phyloP scores from a whole-genome alignment of 2,888 invertebrate genomes.

The Eupithecia centaureata region DNA sequence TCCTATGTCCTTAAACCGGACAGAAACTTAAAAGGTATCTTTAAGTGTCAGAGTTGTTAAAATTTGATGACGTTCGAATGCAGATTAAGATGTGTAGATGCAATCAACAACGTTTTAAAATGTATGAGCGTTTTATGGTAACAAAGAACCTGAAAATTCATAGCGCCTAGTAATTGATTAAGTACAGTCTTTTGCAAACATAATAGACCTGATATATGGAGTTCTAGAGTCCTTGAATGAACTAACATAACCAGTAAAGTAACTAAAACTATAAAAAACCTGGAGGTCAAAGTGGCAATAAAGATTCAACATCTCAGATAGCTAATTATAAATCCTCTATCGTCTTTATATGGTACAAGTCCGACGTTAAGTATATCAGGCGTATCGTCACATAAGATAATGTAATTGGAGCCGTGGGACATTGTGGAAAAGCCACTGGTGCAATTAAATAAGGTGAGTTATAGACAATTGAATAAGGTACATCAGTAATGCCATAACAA shows the following conservation, averaged over 20 bases:
- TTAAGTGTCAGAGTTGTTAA: no score
- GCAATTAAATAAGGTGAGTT: background rate
- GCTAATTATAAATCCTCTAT: background rate
- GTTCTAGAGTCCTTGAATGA: background rate
- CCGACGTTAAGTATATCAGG: background rate
- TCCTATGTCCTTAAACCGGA: background rate
- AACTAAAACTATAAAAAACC: constrained; percentile 1
- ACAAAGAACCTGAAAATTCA: background rate
- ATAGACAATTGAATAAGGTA: background rate
- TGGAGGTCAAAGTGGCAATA: background rate
- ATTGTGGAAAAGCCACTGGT: background rate
- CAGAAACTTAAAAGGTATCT: background rate
- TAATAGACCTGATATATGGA: background rate
- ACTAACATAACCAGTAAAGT: background rate
- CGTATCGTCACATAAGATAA: background rate
- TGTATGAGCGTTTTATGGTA: background rate
- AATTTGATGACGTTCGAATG: background rate
- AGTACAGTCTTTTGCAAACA: no score
- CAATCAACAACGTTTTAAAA: background rate
- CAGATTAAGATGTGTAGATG: background rate
- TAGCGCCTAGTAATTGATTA: background rate
- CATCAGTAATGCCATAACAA: background rate
- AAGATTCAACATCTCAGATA: background rate
- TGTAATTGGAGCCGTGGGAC: constrained; percentile 7
- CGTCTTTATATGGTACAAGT: background rate